phyloP scores from a whole-genome alignment of 2,113 vertebrate genomes.

The Alethe diademata region DNA sequence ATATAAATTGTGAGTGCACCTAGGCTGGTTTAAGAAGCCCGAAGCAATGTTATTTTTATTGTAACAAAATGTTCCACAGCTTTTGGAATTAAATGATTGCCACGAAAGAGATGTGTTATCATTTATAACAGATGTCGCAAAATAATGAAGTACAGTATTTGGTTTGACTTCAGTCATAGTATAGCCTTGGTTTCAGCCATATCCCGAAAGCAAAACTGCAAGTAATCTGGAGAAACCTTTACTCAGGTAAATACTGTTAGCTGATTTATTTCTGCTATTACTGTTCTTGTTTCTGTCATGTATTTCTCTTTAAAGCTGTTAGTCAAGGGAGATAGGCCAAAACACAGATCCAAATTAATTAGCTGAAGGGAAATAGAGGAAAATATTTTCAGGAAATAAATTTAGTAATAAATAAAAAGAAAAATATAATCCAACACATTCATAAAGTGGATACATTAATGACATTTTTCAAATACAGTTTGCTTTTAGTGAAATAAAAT shows the following conservation, averaged over 20 bases:
- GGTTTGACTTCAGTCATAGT: background rate
- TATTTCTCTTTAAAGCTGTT: background rate
- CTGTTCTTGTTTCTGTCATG: background rate
- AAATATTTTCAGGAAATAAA: background rate
- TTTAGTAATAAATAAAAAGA: background rate
- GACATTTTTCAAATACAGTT: background rate
- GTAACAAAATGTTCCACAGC: background rate
- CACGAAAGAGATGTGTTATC: background rate
- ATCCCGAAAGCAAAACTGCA: background rate
- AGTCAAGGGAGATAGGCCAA: background rate
- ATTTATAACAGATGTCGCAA: background rate
- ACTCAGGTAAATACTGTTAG: background rate
- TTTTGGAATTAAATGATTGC: background rate
- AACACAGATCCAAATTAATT: background rate
- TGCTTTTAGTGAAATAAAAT: background rate
- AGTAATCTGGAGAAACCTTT: background rate
- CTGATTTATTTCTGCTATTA: background rate
- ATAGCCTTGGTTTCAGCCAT: background rate
- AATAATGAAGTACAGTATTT: background rate
- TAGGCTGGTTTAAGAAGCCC: background rate
- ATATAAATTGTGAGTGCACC: background rate
- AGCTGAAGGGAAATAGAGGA: background rate
- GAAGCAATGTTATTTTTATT: background rate
- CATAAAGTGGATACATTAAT: background rate
- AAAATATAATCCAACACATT: background rate